Evolutionary conservation across 2,113 vertebrate genomes (phyloP), one percentile per base, ranked within the genome.

Genomic region (Dicerorhinus sumatrensis): DNA sequence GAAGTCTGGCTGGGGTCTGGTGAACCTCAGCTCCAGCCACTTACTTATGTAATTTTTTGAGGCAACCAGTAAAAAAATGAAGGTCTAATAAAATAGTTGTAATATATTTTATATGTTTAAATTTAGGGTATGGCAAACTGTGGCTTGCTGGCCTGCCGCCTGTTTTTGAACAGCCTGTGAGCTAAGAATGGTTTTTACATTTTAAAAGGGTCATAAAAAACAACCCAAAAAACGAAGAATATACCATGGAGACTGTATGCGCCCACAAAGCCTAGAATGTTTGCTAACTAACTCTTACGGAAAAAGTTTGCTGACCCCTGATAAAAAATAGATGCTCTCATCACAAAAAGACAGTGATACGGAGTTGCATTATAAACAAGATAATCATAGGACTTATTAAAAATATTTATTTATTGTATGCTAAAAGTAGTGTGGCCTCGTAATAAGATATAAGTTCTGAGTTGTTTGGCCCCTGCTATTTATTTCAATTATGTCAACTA

Each of bases 121-220:
- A 83, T 70, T 96, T 85, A 82, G 58, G 51, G 42, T 23, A 81
- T 70, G 8, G 39, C 39, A 82, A 39, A 79, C 56, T 39, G 39
- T 31, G 63, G 13, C 46, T 62, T 69, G 12, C 8, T 85, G 25
- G 73, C 63, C 48, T 27, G 20, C 14, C 82, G 92, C 27, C 48
- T 91, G 36, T 63, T 96, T 96, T 70, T 42, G 21, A 51, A 75
- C 2, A 94, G 56, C 17, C 42, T 54, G 8, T 75, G 54, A 94
- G 33, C 39, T 86, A 70, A 87, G 87, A 79, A 86, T 63, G 46
- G 11, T 31, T 89, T 91, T 88, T 89, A 83, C 31, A 56, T 96
- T 93, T 94, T 88, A 81, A 88, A 94, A 91, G 33, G 20, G 62
- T 86, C 67, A 5, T 97, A 82, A 60, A 94, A 63, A 51, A n/a